Evolutionary conservation across 1,140 invertebrate genomes (phyloP).

Genomic region (Heliconius congener): DNA sequence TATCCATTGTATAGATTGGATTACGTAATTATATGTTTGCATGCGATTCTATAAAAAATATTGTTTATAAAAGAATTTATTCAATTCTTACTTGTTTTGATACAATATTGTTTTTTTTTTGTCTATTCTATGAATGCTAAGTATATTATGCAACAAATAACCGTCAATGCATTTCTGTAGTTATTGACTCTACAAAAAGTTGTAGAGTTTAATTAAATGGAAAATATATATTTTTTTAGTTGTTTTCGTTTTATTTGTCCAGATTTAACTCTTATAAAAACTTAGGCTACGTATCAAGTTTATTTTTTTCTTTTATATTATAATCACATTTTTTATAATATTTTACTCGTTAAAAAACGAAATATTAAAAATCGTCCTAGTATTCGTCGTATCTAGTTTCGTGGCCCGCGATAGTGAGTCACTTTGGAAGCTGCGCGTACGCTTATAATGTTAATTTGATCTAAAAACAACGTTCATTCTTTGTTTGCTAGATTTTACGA

Average conservation of each 20-base stretch:
- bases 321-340: no score
- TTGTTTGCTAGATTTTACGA: conserved; percentile 77
- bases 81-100: not conserved
- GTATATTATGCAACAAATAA: not conserved
- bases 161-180: not conserved
- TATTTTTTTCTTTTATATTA: no score
- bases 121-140: not conserved
- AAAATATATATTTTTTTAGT: not conserved
- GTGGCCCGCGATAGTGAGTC: conserved; percentile 56
- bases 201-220: no score
- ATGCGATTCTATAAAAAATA: not conserved
- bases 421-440: conserved; percentile 63
- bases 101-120: not conserved
- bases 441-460: conserved; percentile 78
- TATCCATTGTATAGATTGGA: not conserved
- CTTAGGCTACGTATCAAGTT: no score
- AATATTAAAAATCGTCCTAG: not conserved
- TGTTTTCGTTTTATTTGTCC: not conserved
- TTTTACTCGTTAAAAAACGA: no score
- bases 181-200: not conserved
- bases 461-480: conserved; percentile 78
- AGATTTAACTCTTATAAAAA: no score
- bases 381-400: not conserved
- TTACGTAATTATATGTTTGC: not conserved
- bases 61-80: not conserved